Percentiles rank a stretch among this genome's conserved stretches.
These are phyloP conservation scores for Tribolium madens DNA, from an alignment of 1,140 invertebrate species.

Conservation along the genomic window DNA sequence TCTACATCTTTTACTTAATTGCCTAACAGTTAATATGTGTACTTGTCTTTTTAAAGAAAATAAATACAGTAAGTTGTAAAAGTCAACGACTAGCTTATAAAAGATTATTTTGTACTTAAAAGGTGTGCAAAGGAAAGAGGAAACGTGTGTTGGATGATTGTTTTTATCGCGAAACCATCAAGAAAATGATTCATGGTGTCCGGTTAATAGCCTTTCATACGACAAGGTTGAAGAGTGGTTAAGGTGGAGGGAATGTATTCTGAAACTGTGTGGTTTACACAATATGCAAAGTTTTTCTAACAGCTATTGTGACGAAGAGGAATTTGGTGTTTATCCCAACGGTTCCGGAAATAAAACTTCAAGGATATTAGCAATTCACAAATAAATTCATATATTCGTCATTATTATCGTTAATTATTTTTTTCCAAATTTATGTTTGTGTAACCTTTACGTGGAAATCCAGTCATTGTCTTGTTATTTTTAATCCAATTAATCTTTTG, in stretches of 20 bases:
- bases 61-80: neutral
- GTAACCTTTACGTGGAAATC: neutral
- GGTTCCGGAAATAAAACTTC: neutral
- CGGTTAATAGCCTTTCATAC: conserved; percentile 15
- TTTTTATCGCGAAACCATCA: neutral
- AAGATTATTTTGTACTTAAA: no score
- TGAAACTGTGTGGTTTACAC: no score
- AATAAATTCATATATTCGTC: neutral
- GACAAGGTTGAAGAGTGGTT: neutral
- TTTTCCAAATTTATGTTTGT: no score
- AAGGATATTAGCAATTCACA: neutral
- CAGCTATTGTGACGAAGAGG: neutral
- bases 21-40: neutral
- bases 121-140: neutral
- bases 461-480: neutral
- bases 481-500: neutral
- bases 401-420: no score
- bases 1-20: neutral
- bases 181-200: conserved; percentile 12
- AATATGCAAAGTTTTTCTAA: neutral
- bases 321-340: neutral
- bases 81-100: no score
- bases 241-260: no score
- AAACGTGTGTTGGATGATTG: conserved; percentile 6
- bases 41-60: neutral